Base-by-base conservation (phyloP, 2,888 invertebrate species). In the Drosophila infuscata region DNA sequence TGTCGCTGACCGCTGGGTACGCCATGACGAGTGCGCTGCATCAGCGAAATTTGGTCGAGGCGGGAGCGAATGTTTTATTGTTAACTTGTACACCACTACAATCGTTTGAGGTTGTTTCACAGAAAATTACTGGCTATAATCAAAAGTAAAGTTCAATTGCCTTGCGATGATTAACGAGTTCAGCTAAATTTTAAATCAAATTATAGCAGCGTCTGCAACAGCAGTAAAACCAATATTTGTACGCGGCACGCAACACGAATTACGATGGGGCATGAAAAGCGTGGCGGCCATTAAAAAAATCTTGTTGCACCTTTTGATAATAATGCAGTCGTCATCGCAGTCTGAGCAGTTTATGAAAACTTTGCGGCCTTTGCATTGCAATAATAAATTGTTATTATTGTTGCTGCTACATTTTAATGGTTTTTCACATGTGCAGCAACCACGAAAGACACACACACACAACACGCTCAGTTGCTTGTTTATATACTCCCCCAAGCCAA, bases 341-440 rank as follows among this genome's bases (percentile, higher is more conserved):
- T n/a, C n/a, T n/a, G n/a, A n/a, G n/a, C n/a, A 61, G 66, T 64
- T 75, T 79, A 79, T 79, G 79, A 75, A 75, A 79, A 72, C 75
- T 70, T 67, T 72, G 64, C 67, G 69, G 61, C 64, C 29, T 36
- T 84, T 82, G 74, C 82, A 81, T 83, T 82, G 82, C 70, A 83
- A 82, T 82, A 82, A 82, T 82, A 82, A 79, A 83, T 84, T 83
- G 82, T 83, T 84, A 82, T 83, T 84, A 75, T 84, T 82, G 82
- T 79, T 74, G 79, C 63, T 69, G 76, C 70, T 69, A 68, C 76
- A 74, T 65, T 70, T 67, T 79, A 71, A 76, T 74, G 64, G 73
- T 53, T 60, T 71, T 66, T 67, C 67, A 70, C 75, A 58, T 62
- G 54, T 65, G 48, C 65, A 52, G n/a, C 60, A 48, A 11, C 54